These are phyloP conservation scores for Calephelis virginiensis DNA, from an alignment of 1,140 invertebrate genomes.

Conservation along the genomic window DNA sequence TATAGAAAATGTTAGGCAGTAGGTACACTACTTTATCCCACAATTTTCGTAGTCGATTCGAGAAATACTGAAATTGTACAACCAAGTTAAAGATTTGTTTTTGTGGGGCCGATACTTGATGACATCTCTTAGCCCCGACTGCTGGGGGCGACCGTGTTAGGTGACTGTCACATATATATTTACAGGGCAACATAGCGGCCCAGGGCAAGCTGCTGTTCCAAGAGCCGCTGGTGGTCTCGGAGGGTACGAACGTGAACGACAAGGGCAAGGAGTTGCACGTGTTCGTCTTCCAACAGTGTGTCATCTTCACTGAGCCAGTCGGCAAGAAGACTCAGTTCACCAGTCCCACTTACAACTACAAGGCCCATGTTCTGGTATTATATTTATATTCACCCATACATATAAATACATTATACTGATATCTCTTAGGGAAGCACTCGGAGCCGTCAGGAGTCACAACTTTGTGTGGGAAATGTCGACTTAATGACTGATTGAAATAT, in stretches of 20 bases:
- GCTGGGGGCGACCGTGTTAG: neutral
- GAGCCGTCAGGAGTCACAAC: too few species aligned
- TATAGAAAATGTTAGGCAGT: too few species aligned
- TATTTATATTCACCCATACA: neutral
- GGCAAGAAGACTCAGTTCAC: constrained; percentile 96
- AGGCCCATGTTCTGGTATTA: constrained; percentile 95
- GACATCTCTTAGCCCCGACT: too few species aligned
- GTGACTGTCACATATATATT: constrained; percentile 17
- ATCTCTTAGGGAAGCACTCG: too few species aligned
- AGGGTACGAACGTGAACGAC: constrained; percentile 80
- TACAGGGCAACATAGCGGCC: constrained; percentile 96
- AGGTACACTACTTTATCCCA: too few species aligned
- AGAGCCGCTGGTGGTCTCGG: constrained; percentile 91
- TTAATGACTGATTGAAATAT: too few species aligned
- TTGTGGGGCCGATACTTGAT: too few species aligned
- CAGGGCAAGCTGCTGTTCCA: constrained; percentile 97
- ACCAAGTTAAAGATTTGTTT: too few species aligned
- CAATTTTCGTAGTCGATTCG: too few species aligned
- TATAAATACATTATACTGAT: too few species aligned
- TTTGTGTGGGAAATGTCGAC: too few species aligned
- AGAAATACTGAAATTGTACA: too few species aligned
- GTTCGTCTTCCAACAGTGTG: constrained; percentile 98
- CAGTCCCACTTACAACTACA: constrained; percentile 97
- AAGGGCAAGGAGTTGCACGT: constrained; percentile 93
- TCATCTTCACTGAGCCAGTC: constrained; percentile 97